Evolutionary conservation across 2,797 vertebrate species (phyloP), one percentile per base, ranked within the genome.

Genomic region (Esox masquinongy): DNA sequence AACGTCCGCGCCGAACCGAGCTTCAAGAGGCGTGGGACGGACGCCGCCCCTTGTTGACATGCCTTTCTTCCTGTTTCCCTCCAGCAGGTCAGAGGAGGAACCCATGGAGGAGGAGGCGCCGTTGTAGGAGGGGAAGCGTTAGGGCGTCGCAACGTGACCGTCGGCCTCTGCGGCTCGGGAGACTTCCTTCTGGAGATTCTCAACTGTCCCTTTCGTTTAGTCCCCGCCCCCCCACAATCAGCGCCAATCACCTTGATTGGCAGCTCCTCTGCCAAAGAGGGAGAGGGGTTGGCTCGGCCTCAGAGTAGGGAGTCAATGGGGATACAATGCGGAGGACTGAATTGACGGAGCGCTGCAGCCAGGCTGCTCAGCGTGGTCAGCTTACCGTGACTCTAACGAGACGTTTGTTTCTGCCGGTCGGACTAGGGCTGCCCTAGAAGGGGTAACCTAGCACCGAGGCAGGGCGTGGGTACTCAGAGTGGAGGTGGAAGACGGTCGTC

Each of bases 41-140:
- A 8, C 2, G 7, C 36, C 36, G 36, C 2, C 36, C n/a, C n/a
- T 68, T 8, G 9, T 19, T 5, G 63, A 19, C 70, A 12, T 75
- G 1, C 76, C 34, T 64, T 16, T 78, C 0, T 68, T 47, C 56
- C 76, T 74, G 53, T 56, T 56, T n/a, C 72, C 49, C 72, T 70
- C 14, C 17, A 59, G 73, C 49, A 97, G 97, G 86, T 90, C 93
- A 0, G 96, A 98, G 17, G 97, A 98, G 56, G 97, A 99, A 50
- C 97, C 97, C 17, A 99, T 99, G 97, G 97, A 99, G 73, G 96
- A 98, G 89, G 97, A 97, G 87, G 95, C 95, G 67, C 96, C 96
- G 36, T 94, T 98, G 96, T 99, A 98, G 90, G 70, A 84, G 92
- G 80, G 84, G 80, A 76, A 76, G 74, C 80, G 43, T 36, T 26